Percentiles rank a stretch among this genome's conserved stretches.
phyloP scores from a whole-genome alignment of 2,113 vertebrate genomes.

The Globicephala melas region DNA sequence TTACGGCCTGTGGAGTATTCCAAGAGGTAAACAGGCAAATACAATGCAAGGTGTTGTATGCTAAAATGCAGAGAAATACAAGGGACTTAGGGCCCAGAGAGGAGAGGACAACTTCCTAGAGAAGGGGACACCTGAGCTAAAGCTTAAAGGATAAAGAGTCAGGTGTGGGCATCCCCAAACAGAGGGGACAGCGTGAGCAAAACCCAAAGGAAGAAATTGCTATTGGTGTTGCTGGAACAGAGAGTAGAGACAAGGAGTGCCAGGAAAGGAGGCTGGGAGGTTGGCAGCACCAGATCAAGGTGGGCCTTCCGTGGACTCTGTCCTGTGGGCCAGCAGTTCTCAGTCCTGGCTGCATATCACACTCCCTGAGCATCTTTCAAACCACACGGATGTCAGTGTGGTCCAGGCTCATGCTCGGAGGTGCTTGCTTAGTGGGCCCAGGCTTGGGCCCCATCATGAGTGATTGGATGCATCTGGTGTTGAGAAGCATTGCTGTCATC shows the following conservation, averaged over 20 bases:
- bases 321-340: not conserved
- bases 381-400: not conserved
- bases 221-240: not conserved
- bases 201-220: not conserved
- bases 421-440: not conserved
- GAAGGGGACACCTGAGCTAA: not conserved
- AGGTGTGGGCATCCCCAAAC: not conserved
- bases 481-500: not conserved
- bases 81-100: not conserved
- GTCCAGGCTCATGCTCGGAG: not conserved
- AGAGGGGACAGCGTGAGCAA: not conserved
- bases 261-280: not conserved
- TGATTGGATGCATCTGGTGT: not conserved
- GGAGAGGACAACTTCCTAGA: not conserved
- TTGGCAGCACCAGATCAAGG: not conserved
- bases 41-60: rapidly evolving
- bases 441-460: too few relatives aligned
- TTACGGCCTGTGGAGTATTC: not conserved
- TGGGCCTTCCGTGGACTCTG: not conserved
- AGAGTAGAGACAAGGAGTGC: not conserved
- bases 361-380: not conserved
- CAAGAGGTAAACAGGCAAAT: not conserved
- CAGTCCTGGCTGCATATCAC: not conserved
- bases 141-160: not conserved
- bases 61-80: not conserved